Percentiles rank a stretch among this genome's conserved stretches.
phyloP scores from a whole-genome alignment of 2,797 vertebrate species.

The Crypturellus tataupa region DNA sequence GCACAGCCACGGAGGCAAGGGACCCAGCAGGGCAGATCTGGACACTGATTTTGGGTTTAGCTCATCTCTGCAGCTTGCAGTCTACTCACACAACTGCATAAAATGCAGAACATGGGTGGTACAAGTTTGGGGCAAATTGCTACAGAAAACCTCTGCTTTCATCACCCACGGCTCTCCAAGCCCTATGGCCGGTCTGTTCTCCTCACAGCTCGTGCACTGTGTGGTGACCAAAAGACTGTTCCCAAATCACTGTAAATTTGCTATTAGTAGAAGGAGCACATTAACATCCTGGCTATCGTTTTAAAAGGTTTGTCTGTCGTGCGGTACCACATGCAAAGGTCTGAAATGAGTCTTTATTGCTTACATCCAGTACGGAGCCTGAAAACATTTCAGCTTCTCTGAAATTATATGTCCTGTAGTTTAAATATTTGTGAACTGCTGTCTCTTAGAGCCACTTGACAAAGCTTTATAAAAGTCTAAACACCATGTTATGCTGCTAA shows the following conservation, averaged over 20 bases:
- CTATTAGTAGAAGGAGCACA: neutral
- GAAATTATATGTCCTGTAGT: neutral
- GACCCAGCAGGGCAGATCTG: neutral
- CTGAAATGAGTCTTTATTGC: neutral
- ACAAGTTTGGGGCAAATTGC: neutral
- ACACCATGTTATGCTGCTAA: neutral
- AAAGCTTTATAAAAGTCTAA: neutral
- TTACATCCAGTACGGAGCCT: neutral
- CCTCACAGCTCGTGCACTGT: fast-evolving
- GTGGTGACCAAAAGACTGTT: neutral
- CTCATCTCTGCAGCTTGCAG: neutral
- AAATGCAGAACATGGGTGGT: neutral
- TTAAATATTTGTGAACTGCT: neutral
- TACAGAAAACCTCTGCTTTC: neutral
- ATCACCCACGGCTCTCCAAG: neutral
- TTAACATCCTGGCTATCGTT: neutral
- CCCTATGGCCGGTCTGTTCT: neutral
- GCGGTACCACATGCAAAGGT: neutral
- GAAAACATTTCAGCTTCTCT: neutral
- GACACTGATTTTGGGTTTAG: neutral
- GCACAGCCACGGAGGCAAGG: neutral
- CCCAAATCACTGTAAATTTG: neutral
- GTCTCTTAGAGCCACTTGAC: neutral
- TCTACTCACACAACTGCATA: fast-evolving
- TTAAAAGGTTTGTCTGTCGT: neutral